These are phyloP conservation scores for Pherbina coryleti DNA, from an alignment of 2,888 invertebrate species.

Conservation along the genomic window DNA sequence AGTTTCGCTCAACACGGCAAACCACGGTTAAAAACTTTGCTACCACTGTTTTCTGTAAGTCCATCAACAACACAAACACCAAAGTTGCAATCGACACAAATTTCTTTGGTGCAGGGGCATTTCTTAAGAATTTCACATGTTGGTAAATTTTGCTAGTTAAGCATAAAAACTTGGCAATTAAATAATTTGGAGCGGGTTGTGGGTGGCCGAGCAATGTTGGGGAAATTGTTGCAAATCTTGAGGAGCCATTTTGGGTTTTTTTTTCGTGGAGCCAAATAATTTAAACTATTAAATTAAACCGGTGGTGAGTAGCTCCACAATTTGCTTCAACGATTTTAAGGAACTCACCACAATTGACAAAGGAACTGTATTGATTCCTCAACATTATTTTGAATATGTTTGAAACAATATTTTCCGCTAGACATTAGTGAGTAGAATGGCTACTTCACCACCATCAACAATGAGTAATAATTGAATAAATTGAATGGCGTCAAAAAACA, in stretches of 20 bases:
- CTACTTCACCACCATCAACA: not conserved
- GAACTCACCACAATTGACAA: too few species aligned
- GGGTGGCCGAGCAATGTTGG: not conserved
- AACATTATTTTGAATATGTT: too few species aligned
- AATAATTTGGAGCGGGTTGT: not conserved
- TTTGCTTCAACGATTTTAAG: too few species aligned
- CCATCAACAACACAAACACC: not conserved
- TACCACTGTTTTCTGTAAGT: not conserved
- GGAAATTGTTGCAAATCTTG: too few species aligned
- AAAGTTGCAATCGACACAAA: not conserved
- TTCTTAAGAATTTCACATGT: not conserved
- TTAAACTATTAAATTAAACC: too few species aligned
- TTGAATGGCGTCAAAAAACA: conserved; percentile 21
- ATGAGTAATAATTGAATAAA: not conserved
- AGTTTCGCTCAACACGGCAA: not conserved
- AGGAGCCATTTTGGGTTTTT: too few species aligned
- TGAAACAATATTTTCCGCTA: not conserved
- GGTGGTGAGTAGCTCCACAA: too few species aligned
- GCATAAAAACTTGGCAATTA: not conserved
- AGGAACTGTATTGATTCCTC: too few species aligned
- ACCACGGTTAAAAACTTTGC: not conserved
- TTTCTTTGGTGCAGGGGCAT: not conserved
- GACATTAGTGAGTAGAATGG: not conserved
- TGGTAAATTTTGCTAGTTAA: conserved; percentile 12
- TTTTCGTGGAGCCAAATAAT: too few species aligned